These are phyloP conservation scores for Penaeus chinensis DNA, from an alignment of 1,140 invertebrate species.

Conservation along the genomic window DNA sequence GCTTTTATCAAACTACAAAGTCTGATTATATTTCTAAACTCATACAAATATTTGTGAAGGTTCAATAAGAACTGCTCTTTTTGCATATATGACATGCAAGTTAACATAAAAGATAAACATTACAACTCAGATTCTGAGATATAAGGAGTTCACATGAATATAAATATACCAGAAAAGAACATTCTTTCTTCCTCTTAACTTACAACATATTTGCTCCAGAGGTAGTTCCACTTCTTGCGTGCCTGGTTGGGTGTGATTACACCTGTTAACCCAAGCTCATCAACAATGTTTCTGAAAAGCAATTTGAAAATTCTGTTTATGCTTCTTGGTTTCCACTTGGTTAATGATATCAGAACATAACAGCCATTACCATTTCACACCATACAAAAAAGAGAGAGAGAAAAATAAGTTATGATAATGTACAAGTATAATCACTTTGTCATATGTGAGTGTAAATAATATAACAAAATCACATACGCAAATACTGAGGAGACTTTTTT, in stretches of 20 bases:
- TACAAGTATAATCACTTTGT: no score
- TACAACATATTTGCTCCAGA: constrained; percentile 62
- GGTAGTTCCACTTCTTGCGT: constrained; percentile 63
- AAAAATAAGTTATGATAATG: no score
- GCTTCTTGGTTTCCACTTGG: not conserved
- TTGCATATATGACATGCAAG: no score
- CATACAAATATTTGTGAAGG: no score
- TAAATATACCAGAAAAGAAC: not conserved
- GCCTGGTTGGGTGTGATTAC: constrained; percentile 61
- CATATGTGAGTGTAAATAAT: no score
- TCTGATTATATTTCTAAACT: no score
- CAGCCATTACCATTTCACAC: not conserved
- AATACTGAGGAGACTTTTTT: constrained; percentile 54
- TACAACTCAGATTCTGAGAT: no score
- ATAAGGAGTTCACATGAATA: not conserved
- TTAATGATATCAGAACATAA: constrained; percentile 10
- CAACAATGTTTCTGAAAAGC: constrained; percentile 54
- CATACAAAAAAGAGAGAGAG: not conserved
- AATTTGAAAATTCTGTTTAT: not conserved
- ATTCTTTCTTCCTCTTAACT: not conserved
- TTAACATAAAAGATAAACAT: no score
- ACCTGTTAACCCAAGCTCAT: constrained; percentile 54
- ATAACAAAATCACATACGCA: constrained; percentile 40
- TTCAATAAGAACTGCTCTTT: no score
- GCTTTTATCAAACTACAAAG: no score